Evolutionary conservation across 2,888 invertebrate species (phyloP).

Genomic region (Mantis religiosa): DNA sequence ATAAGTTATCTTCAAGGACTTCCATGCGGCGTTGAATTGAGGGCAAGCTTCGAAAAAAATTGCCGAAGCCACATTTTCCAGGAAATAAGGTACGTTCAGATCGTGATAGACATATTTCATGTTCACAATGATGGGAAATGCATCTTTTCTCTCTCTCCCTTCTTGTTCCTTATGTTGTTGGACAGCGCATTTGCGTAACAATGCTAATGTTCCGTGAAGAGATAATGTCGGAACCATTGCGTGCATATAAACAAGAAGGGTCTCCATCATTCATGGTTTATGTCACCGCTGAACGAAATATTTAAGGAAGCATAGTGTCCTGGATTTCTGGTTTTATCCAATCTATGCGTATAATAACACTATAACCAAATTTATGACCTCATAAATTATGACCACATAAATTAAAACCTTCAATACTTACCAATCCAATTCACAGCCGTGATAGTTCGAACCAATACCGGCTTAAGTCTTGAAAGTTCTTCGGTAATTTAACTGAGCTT

Average conservation of each 20-base stretch:
- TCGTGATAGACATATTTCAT: not conserved
- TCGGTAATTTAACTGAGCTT: too few species aligned
- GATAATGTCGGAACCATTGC: not conserved
- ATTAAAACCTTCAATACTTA: too few species aligned
- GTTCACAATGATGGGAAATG: not conserved
- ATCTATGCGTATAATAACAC: too few species aligned
- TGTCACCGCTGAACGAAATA: too few species aligned
- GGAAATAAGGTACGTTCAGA: not conserved
- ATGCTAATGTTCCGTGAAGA: not conserved
- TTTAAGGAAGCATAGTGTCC: too few species aligned
- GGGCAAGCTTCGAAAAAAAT: not conserved
- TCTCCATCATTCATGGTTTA: not conserved
- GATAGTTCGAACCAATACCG: too few species aligned
- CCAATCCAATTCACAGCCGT: too few species aligned
- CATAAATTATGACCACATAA: too few species aligned
- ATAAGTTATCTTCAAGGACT: not conserved
- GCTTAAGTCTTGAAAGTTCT: too few species aligned
- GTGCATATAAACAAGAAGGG: not conserved
- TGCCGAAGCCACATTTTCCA: not conserved
- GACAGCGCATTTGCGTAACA: not conserved
- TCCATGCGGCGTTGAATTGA: not conserved
- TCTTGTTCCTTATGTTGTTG: not conserved
- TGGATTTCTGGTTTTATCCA: too few species aligned
- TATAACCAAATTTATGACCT: too few species aligned
- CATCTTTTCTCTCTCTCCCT: not conserved